Base-by-base conservation (phyloP, 2,888 invertebrate species). In the Conchocele bisecta region DNA sequence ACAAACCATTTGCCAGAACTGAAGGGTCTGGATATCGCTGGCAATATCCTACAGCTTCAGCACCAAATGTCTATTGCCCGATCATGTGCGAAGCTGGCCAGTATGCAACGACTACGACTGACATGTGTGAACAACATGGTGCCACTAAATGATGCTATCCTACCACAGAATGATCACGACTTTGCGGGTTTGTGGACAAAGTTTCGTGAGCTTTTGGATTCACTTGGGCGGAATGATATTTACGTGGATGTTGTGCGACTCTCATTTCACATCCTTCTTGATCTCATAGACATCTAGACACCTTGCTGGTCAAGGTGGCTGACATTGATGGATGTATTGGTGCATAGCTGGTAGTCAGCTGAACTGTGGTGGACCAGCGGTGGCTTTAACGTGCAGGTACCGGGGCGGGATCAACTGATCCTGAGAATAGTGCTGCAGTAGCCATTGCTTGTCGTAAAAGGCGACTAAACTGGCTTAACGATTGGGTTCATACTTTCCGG, bases 31-130 rank as follows among this genome's bases (percentile, higher is more conserved):
- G 84, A 86, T 67, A 66, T 87, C 26, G 68, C 85, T 1, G 83
- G 83, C 11, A 86, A 86, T 51, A 74, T 85, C 31, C 59, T 84
- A n/a, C 69, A 77, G n/a, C 65, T 81, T 15, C 83, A 86, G 15
- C 71, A 70, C 33, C 77, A 77, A 29, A 44, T 83, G 4, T 73
- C 80, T 24, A 54, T 86, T 15, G 75, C 79, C 2, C 69, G 74
- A n/a, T 79, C 85, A 5, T 77, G 84, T 66, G 78, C 77, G 4
- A 67, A 75, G 39, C 59, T 82, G 17, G 65, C 69, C n/a, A 42
- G 67, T 13, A 79, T 85, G 72, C 85, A 85, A 70, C 76, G 72
- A 76, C 48, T 83, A 24, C 39, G 75, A 48, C 51, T 84, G 26
- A 83, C 84, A 2, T 78, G 79, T 59, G 65, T 76, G 20, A 78